A percentile compares a stretch with the other conserved stretches of the same genome.
Evolutionary conservation across 2,113 vertebrate genomes (phyloP).

Genomic region (Sylvicapra grimmia): DNA sequence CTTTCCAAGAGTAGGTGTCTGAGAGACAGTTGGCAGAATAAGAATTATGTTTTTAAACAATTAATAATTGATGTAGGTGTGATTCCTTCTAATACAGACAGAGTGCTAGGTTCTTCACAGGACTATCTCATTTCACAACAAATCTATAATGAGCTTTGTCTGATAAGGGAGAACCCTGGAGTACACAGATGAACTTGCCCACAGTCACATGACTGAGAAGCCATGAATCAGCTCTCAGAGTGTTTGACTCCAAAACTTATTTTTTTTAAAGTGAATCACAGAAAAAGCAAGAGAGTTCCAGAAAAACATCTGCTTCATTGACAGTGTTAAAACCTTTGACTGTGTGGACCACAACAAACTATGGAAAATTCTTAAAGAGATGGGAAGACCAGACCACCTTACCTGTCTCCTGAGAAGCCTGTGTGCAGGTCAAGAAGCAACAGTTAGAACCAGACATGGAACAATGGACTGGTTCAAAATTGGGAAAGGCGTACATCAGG

Average conservation of each 20-base stretch:
- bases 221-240: not conserved
- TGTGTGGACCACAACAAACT: not conserved
- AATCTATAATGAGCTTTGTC: not conserved
- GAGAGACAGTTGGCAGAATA: not conserved
- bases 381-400: not conserved
- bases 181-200: too few relatives aligned
- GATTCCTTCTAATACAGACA: not conserved
- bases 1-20: not conserved
- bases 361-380: not conserved
- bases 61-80: not conserved
- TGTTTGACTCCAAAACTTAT: not conserved
- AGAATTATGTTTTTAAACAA: not conserved
- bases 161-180: too few relatives aligned
- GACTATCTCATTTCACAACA: not conserved
- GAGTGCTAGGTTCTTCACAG: not conserved
- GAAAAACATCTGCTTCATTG: not conserved
- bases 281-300: not conserved
- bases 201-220: not conserved
- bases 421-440: not conserved
- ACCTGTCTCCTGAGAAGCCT: not conserved
- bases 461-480: not conserved
- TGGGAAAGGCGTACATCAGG: not conserved
- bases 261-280: not conserved
- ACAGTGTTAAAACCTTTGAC: not conserved
- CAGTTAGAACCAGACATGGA: not conserved